Evolutionary conservation across 1,140 invertebrate genomes (phyloP).

Genomic region (Adelges cooleyi): DNA sequence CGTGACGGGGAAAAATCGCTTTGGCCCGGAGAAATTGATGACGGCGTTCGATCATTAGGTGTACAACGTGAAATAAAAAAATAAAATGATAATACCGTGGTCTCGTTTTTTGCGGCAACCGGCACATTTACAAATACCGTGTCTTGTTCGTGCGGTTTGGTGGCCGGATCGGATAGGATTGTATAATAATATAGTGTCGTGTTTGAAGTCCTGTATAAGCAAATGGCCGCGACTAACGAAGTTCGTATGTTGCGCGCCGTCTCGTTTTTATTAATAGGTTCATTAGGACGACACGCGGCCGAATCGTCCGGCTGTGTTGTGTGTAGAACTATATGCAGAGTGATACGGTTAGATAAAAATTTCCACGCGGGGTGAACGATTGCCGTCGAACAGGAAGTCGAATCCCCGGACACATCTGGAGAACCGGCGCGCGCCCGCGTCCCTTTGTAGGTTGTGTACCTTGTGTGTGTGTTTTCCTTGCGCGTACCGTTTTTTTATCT

Average conservation of each 20-base stretch:
- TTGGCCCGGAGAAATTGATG: too few species aligned
- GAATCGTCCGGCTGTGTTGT: constrained; percentile 1
- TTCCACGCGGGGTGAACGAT: neutral
- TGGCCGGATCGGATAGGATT: too few species aligned
- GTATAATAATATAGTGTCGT: too few species aligned
- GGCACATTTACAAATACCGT: neutral
- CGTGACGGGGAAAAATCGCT: too few species aligned
- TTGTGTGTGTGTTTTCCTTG: neutral
- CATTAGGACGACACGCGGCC: constrained; percentile 12
- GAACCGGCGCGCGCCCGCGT: neutral
- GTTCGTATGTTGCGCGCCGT: neutral
- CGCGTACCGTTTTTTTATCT: neutral
- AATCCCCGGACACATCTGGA: neutral
- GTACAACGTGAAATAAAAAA: too few species aligned
- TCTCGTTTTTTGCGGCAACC: neutral
- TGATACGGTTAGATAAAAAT: constrained; percentile 14
- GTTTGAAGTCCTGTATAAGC: neutral
- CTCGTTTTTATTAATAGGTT: constrained; percentile 16
- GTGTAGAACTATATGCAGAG: neutral
- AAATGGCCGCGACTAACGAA: neutral
- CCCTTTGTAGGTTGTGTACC: neutral
- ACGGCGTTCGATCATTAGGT: too few species aligned
- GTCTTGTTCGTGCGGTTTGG: neutral
- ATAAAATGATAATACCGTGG: too few species aligned
- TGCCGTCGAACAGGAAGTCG: constrained; percentile 17